Percentiles rank a stretch among this genome's conserved stretches.
These are phyloP conservation scores for Cantharis flavilabris DNA, from an alignment of 2,888 invertebrate species.

Conservation along the genomic window DNA sequence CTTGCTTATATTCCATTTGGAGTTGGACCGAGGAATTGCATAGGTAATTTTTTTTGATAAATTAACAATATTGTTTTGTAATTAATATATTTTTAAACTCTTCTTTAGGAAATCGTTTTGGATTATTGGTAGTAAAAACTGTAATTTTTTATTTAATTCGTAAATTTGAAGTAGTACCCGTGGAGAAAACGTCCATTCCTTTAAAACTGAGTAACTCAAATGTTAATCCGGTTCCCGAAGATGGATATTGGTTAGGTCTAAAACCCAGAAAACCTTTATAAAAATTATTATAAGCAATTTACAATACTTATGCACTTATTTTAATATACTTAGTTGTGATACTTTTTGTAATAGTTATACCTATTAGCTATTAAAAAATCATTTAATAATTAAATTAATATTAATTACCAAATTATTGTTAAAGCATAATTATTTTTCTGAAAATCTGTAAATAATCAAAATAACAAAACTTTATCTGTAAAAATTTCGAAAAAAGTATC, in stretches of 20 bases:
- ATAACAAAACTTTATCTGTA: too few relatives aligned
- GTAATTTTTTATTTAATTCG: constrained; percentile 39
- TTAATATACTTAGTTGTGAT: background rate
- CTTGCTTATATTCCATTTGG: constrained; percentile 50
- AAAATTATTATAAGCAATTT: background rate
- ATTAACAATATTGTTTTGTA: background rate
- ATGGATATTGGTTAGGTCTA: constrained; percentile 42
- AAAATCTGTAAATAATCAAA: background rate
- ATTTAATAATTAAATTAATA: background rate
- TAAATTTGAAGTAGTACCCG: constrained; percentile 39
- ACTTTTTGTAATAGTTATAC: background rate
- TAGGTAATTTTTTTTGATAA: background rate
- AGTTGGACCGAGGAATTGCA: constrained; percentile 64
- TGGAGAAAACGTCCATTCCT: constrained; percentile 40
- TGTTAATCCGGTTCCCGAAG: constrained; percentile 36
- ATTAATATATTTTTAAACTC: background rate
- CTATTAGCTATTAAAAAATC: background rate
- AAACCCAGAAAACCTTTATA: constrained; percentile 20
- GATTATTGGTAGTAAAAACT: constrained; percentile 27
- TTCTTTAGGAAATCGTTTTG: constrained; percentile 38
- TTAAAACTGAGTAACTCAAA: constrained; percentile 32
- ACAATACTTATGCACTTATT: too few relatives aligned
- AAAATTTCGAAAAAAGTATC: too few relatives aligned
- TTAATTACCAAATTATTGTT: background rate
- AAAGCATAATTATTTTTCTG: background rate